Evolutionary conservation across 2,113 vertebrate genomes (phyloP).

Genomic region (Aythya baeri): DNA sequence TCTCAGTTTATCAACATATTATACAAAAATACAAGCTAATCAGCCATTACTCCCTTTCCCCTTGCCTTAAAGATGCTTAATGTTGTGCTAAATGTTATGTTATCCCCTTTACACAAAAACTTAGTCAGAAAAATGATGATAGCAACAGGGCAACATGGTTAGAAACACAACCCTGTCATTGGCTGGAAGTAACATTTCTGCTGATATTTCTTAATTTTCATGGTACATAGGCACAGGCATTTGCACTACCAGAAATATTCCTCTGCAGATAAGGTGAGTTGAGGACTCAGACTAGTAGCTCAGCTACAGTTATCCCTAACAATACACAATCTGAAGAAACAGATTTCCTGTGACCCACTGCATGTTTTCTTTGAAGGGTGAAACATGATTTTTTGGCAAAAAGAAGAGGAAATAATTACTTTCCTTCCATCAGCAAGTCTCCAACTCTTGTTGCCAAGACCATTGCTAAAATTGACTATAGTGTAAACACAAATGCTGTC

Average conservation of each 20-base stretch:
- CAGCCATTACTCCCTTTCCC: background rate
- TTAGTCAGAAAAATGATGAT: background rate
- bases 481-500: background rate
- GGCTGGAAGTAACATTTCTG: background rate
- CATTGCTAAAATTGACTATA: background rate
- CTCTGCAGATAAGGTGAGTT: background rate
- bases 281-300: background rate
- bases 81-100: background rate
- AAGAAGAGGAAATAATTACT: background rate
- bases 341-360: background rate
- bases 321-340: background rate
- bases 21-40: background rate
- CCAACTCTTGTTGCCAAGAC: background rate
- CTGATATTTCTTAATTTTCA: background rate
- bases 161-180: background rate
- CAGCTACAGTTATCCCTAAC: fast-evolving
- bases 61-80: background rate
- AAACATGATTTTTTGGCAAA: background rate
- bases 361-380: background rate
- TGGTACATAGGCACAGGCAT: too few species aligned
- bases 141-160: background rate
- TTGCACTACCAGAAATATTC: background rate
- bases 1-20: background rate
- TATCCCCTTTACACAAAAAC: background rate
- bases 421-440: background rate